Conservation (phyloP, 1,140 invertebrate genomes). For the Theocolax elegans region DNA sequence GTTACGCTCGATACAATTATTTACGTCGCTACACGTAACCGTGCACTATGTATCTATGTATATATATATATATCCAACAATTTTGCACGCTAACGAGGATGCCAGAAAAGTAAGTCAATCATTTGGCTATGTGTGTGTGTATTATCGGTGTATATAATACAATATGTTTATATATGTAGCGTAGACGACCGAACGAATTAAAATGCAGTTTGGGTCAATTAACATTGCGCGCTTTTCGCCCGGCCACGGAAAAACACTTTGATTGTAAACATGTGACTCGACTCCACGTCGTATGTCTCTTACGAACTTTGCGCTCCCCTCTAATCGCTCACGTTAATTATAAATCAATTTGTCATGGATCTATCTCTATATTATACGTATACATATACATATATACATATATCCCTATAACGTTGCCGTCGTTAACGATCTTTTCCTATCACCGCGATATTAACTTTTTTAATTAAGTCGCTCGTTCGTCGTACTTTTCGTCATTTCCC, state of each 20-base stretch:
- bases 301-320: no score
- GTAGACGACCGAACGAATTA: neutral
- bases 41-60: no score
- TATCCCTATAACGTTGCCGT: neutral
- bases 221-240: neutral
- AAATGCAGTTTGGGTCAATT: constrained; percentile 14
- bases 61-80: no score
- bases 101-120: constrained; percentile 52
- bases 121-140: no score
- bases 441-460: neutral
- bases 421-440: neutral
- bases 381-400: neutral
- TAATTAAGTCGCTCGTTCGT: neutral
- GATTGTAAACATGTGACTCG: neutral
- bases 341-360: neutral
- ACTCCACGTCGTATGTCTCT: no score
- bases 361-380: neutral
- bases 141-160: no score
- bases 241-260: constrained; percentile 7
- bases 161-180: no score
- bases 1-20: no score
- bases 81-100: constrained; percentile 48
- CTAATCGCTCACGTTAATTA: neutral
- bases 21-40: no score
- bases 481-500: neutral